These are phyloP conservation scores for Vireo altiloquus DNA, from an alignment of 2,113 vertebrate genomes.

Conservation along the genomic window DNA sequence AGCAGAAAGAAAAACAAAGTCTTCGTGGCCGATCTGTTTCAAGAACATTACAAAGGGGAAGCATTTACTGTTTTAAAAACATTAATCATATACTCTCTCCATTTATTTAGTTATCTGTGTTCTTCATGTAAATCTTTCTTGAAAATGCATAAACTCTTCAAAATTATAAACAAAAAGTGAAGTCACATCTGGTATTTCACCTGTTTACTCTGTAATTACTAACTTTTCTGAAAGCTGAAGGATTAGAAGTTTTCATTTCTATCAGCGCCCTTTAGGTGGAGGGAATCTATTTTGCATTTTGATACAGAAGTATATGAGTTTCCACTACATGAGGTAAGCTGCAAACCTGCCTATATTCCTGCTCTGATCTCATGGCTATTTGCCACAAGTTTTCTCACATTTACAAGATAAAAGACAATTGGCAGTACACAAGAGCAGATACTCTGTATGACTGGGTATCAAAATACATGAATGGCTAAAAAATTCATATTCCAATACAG, in stretches of 20 bases:
- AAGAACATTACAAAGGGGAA: conserved; percentile 70
- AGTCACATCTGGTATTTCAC: conserved; percentile 57
- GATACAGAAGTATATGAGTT: not conserved
- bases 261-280: conserved; percentile 20
- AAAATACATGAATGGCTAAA: not conserved
- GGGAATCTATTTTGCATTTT: conserved; percentile 30
- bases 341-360: not conserved
- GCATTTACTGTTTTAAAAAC: conserved; percentile 72
- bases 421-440: not conserved
- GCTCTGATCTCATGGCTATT: not conserved
- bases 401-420: not conserved
- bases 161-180: conserved; percentile 49
- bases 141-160: conserved; percentile 57
- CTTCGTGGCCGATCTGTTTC: conserved; percentile 20
- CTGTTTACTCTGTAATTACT: conserved; percentile 50
- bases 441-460: not conserved
- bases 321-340: not conserved
- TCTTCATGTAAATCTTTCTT: conserved; percentile 63
- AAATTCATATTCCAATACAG: not conserved
- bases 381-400: not conserved
- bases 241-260: conserved; percentile 34
- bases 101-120: conserved; percentile 72
- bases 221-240: conserved; percentile 34
- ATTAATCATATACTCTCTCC: conserved; percentile 70
- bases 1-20: conserved; percentile 66